Evolutionary conservation across 2,888 invertebrate species (phyloP).

Genomic region (Drosophila emarginata): DNA sequence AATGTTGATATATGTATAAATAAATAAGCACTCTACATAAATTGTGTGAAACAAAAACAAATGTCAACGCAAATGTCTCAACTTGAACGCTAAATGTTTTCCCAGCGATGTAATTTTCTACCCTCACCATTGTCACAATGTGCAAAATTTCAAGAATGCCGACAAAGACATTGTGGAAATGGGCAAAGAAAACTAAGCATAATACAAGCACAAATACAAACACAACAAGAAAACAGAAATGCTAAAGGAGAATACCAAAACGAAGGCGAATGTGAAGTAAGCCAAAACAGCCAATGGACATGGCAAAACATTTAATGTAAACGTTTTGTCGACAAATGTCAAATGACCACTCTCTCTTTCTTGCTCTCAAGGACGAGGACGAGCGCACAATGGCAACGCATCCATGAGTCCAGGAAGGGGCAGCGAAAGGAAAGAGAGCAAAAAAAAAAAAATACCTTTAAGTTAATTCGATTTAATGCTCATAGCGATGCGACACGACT

Average conservation of each 20-base stretch:
- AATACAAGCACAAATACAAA: constrained; percentile 15
- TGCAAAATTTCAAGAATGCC: constrained; percentile 66
- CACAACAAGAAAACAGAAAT: background rate
- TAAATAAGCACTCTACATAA: constrained; percentile 6
- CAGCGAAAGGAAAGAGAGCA: constrained; percentile 7
- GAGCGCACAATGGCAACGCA: constrained; percentile 13
- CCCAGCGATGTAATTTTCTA: constrained; percentile 46
- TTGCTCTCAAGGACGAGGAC: constrained; percentile 13
- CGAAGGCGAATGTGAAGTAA: constrained; percentile 3
- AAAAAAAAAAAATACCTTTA: constrained; percentile 47
- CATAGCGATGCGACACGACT: constrained; percentile 37
- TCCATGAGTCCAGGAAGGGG: background rate
- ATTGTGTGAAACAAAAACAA: constrained; percentile 40
- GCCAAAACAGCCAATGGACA: constrained; percentile 56
- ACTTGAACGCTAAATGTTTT: constrained; percentile 46
- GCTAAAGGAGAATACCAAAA: constrained; percentile 21
- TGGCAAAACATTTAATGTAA: constrained; percentile 75
- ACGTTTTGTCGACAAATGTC: constrained; percentile 78
- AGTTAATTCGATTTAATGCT: constrained; percentile 76
- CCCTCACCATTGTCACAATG: constrained; percentile 51
- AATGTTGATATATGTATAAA: constrained; percentile 24
- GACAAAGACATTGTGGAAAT: constrained; percentile 46
- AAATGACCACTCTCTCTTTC: constrained; percentile 61
- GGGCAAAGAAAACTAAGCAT: constrained; percentile 23
- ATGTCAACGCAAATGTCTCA: constrained; percentile 76